Conservation (phyloP, 2,888 invertebrate genomes). For the Pandemis heparana region DNA sequence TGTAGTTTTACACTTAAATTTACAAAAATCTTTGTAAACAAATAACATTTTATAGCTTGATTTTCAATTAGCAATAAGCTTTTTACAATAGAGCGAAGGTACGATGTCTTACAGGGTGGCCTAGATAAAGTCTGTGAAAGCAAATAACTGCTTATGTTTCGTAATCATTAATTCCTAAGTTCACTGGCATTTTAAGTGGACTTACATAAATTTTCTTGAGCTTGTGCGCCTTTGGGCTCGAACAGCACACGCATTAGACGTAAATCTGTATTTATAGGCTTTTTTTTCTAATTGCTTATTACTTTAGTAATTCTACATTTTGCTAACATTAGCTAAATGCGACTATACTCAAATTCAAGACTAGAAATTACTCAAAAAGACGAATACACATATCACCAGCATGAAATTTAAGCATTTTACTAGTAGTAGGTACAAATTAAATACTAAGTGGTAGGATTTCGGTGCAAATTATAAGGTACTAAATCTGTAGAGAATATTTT, state of each 20-base stretch:
- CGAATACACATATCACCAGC: constrained; percentile 40
- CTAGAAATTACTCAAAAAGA: constrained; percentile 36
- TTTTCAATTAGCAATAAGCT: constrained; percentile 1
- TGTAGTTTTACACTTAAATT: background rate
- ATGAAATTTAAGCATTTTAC: constrained; percentile 40
- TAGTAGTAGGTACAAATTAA: constrained; percentile 42
- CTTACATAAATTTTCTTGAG: background rate
- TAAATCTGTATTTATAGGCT: constrained; percentile 4
- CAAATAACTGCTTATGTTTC: constrained; percentile 14
- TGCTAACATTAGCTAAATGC: constrained; percentile 12
- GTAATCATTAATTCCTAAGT: background rate
- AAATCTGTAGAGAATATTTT: constrained; percentile 51
- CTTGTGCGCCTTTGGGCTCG: background rate
- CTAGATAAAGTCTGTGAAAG: constrained; percentile 24
- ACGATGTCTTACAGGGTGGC: constrained; percentile 29
- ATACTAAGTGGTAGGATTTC: constrained; percentile 54
- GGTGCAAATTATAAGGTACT: constrained; percentile 60
- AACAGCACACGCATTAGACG: background rate
- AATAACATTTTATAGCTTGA: constrained; percentile 16
- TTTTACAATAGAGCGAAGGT: constrained; percentile 12
- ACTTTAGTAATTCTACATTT: constrained; percentile 20
- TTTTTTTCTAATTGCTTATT: background rate
- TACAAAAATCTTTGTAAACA: constrained; percentile 4
- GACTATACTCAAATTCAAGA: constrained; percentile 19
- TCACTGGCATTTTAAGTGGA: background rate